These are phyloP conservation scores for Anseranas semipalmata DNA, from an alignment of 2,113 vertebrate species.

Conservation along the genomic window DNA sequence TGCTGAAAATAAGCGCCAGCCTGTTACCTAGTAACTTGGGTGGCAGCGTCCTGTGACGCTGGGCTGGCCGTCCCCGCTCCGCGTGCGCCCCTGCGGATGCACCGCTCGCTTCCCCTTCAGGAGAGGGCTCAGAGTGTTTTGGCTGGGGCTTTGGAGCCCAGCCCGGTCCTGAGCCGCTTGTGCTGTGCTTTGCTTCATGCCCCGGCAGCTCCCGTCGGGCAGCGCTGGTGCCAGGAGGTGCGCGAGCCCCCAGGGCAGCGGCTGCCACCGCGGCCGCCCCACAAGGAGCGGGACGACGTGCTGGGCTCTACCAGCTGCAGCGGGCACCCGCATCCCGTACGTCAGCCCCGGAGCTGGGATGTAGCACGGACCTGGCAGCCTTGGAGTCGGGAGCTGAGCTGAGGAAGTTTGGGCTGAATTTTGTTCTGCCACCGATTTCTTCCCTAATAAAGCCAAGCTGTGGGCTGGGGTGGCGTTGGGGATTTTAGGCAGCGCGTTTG, in stretches of 20 bases:
- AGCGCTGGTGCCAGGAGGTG: too few species aligned
- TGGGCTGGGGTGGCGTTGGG: background rate
- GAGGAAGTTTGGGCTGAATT: background rate
- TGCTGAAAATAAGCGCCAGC: background rate
- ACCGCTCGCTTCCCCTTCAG: background rate
- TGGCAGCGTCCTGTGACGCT: background rate
- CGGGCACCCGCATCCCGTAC: too few species aligned
- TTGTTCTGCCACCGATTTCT: background rate
- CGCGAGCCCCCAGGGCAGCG: too few species aligned
- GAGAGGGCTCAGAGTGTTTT: background rate
- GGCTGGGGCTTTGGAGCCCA: background rate
- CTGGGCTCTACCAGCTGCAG: too few species aligned
- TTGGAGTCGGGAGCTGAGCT: background rate
- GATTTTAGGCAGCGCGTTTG: background rate
- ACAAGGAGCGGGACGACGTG: too few species aligned
- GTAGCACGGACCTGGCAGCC: background rate
- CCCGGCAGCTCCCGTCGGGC: too few species aligned
- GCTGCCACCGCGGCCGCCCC: too few species aligned
- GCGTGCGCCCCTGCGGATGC: background rate
- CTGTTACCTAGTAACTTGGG: background rate
- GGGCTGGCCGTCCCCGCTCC: too few species aligned
- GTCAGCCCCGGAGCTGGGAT: background rate
- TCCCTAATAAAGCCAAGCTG: background rate
- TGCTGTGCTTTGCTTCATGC: too few species aligned
- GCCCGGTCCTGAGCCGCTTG: background rate